A percentile compares a stretch with the other conserved stretches of the same genome.
phyloP scores from a whole-genome alignment of 2,888 invertebrate species.

The Oeneis ivallda region DNA sequence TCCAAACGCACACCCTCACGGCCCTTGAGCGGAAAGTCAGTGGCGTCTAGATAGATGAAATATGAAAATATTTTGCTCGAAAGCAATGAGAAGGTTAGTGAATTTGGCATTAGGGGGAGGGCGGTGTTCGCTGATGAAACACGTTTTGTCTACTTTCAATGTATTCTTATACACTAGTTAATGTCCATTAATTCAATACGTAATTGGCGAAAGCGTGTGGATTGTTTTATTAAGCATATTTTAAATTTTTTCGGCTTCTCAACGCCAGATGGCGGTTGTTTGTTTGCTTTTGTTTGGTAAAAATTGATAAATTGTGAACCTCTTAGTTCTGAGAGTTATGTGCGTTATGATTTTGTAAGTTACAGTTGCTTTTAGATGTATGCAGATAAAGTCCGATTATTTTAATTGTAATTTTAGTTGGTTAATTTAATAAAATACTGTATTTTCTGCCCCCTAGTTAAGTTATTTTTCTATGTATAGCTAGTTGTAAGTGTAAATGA shows the following conservation, averaged over 20 bases:
- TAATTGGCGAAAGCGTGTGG: slow-evolving; percentile 57
- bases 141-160: slow-evolving; percentile 60
- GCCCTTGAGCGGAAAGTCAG: slow-evolving; percentile 47
- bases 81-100: slow-evolving; percentile 80
- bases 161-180: slow-evolving; percentile 65
- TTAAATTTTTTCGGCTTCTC: slow-evolving; percentile 48
- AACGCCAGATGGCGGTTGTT: slow-evolving; percentile 51
- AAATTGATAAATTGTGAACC: slow-evolving; percentile 41
- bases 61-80: slow-evolving; percentile 59
- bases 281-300: slow-evolving; percentile 51
- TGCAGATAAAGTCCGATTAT: slow-evolving; percentile 73
- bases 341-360: slow-evolving; percentile 67
- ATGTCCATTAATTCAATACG: slow-evolving; percentile 64
- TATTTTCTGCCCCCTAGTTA: slow-evolving; percentile 80
- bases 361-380: slow-evolving; percentile 74
- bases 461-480: slow-evolving; percentile 82
- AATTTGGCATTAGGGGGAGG: slow-evolving; percentile 65
- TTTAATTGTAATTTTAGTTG: slow-evolving; percentile 73
- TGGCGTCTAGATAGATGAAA: slow-evolving; percentile 59
- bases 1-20: slow-evolving; percentile 61
- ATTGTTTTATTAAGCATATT: slow-evolving; percentile 46
- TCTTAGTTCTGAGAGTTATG: slow-evolving; percentile 72
- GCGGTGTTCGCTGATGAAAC: slow-evolving; percentile 52
- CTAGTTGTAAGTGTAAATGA: slow-evolving; percentile 81
- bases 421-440: slow-evolving; percentile 78